Percentiles rank a stretch among this genome's conserved stretches.
Conservation (phyloP, 2,888 invertebrate genomes). For the Caenorhabditis auriculariae region DNA sequence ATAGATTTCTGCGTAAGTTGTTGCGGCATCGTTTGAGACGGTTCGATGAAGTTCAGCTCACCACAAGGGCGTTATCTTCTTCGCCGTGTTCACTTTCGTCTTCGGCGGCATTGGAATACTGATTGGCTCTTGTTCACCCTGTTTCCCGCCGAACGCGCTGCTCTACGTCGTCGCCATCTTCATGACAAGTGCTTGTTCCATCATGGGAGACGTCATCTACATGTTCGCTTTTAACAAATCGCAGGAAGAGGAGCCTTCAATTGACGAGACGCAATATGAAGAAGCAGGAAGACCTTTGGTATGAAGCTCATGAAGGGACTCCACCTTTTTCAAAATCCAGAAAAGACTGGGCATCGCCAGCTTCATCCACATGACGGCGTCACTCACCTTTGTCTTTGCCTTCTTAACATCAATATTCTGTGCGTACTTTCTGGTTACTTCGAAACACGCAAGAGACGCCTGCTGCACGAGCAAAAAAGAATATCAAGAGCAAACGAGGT, state of each 20-base stretch:
- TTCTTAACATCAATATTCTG: conserved; percentile 40
- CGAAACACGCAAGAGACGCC: conserved; percentile 25
- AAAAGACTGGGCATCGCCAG: conserved; percentile 31
- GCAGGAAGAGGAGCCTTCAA: not conserved
- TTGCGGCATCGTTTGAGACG: not conserved
- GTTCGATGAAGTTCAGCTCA: conserved; percentile 34
- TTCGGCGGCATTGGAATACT: conserved; percentile 38
- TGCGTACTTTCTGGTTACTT: conserved; percentile 41
- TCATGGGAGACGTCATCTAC: conserved; percentile 41
- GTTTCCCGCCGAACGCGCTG: conserved; percentile 48
- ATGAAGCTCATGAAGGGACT: conserved; percentile 6
- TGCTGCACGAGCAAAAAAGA: conserved; percentile 33
- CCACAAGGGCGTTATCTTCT: conserved; percentile 51
- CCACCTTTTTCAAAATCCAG: conserved; percentile 7
- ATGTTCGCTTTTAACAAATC: conserved; percentile 26
- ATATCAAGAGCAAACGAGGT: conserved; percentile 25
- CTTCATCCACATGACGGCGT: conserved; percentile 32
- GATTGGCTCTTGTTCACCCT: conserved; percentile 47
- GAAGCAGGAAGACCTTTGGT: conserved; percentile 9
- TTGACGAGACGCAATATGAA: not conserved
- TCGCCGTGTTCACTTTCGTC: conserved; percentile 45
- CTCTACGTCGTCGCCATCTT: conserved; percentile 47
- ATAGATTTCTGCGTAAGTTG: conserved; percentile 44
- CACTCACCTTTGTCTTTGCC: conserved; percentile 25
- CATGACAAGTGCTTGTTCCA: conserved; percentile 45